Percentiles rank a stretch among this genome's conserved stretches.
Conservation (phyloP, 2,888 invertebrate species). For the Andrena bucephala region DNA sequence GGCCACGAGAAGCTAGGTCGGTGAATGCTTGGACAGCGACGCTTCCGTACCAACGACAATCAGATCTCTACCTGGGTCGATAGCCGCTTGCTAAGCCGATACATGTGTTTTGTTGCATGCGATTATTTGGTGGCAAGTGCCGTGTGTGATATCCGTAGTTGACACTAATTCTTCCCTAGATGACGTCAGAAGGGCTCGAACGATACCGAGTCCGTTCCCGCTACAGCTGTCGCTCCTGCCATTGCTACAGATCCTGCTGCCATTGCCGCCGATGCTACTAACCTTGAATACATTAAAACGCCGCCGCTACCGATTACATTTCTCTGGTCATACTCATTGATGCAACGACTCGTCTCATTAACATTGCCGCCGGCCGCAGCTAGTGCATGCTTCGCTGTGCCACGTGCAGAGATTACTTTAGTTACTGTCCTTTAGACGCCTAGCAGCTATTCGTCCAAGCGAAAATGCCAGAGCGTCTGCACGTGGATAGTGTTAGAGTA, state of each 20-base stretch:
- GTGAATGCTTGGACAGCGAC: slow-evolving; percentile 66
- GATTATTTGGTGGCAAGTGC: slow-evolving; percentile 33
- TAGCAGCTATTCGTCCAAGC: not conserved
- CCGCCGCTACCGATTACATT: slow-evolving; percentile 20
- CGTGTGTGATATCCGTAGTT: slow-evolving; percentile 47
- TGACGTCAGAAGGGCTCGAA: slow-evolving; percentile 27
- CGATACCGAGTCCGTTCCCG: slow-evolving; percentile 31
- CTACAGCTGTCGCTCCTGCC: slow-evolving; percentile 49
- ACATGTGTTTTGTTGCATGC: slow-evolving; percentile 63
- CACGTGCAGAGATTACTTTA: slow-evolving; percentile 38
- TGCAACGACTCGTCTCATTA: slow-evolving; percentile 41
- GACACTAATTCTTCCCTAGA: slow-evolving; percentile 46
- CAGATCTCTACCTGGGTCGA: slow-evolving; percentile 62
- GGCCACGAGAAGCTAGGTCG: slow-evolving; percentile 67
- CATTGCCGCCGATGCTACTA: slow-evolving; percentile 57
- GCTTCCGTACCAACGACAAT: slow-evolving; percentile 65
- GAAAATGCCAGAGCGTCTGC: slow-evolving; percentile 40
- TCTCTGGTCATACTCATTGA: slow-evolving; percentile 47
- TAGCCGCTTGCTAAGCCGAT: slow-evolving; percentile 51
- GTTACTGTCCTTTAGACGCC: slow-evolving; percentile 22
- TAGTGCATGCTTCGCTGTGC: slow-evolving; percentile 59
- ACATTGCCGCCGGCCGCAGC: slow-evolving; percentile 33
- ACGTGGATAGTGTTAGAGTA: slow-evolving; percentile 36
- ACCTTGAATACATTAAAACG: slow-evolving; percentile 34
- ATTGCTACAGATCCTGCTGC: slow-evolving; percentile 57